A percentile compares a stretch with the other conserved stretches of the same genome.
Conservation (phyloP, 1,140 invertebrate species). For the Mylabris phalerata region DNA sequence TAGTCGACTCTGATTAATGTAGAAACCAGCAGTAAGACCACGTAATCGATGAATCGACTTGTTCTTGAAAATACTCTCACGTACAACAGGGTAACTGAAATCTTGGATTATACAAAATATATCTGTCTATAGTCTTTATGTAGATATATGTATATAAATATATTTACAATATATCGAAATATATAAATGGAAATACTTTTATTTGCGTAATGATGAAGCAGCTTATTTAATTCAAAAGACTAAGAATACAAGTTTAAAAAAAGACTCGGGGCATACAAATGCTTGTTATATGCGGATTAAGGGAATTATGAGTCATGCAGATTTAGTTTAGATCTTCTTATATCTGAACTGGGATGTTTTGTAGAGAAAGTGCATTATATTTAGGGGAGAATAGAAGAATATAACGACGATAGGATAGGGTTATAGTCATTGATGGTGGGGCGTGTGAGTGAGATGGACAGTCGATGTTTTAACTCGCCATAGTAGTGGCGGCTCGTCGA, state of each 20-base stretch:
- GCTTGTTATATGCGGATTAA: constrained; percentile 40
- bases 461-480: constrained; percentile 1
- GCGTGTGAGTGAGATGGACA: not conserved
- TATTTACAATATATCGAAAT: not conserved
- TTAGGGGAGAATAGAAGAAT: constrained; percentile 14
- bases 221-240: constrained; percentile 30
- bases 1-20: too few species aligned
- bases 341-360: constrained; percentile 26
- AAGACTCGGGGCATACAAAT: constrained; percentile 24
- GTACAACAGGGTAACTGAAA: too few species aligned
- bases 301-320: constrained; percentile 38
- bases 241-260: constrained; percentile 32
- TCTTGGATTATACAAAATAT: too few species aligned
- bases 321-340: constrained; percentile 34
- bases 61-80: too few species aligned
- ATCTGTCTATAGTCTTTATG: too few species aligned
- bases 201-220: constrained; percentile 14
- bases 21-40: too few species aligned
- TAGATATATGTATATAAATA: too few species aligned
- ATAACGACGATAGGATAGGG: constrained; percentile 14
- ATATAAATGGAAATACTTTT: constrained; percentile 2
- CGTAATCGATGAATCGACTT: too few species aligned
- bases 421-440: constrained; percentile 4
- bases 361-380: constrained; percentile 19
- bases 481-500: constrained; percentile 12